Evolutionary conservation across 2,797 vertebrate species (phyloP).

Genomic region (Menidia menidia): DNA sequence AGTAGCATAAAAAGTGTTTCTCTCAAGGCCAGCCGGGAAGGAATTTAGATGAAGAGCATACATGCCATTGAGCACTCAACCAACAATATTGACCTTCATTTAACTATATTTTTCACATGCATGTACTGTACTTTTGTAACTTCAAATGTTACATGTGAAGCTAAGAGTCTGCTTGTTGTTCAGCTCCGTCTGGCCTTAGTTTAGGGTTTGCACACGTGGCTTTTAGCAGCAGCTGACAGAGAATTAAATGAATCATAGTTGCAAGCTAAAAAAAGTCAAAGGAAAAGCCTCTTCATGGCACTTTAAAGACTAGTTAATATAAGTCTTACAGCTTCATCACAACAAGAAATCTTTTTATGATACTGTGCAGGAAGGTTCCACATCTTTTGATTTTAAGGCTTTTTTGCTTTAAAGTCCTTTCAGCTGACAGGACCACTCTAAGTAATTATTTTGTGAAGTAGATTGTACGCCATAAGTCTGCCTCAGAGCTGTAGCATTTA

Average conservation of each 20-base stretch:
- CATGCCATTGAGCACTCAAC: not conserved
- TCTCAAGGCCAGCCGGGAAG: not conserved
- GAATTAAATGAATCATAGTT: conserved; percentile 7
- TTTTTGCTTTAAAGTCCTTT: conserved; percentile 6
- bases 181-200: not conserved
- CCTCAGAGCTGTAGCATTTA: conserved; percentile 41
- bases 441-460: conserved; percentile 27
- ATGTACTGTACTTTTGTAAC: not conserved
- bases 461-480: conserved; percentile 29
- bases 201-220: not conserved
- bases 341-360: conserved; percentile 9
- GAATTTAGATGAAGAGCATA: not conserved
- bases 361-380: not conserved
- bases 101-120: not conserved
- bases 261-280: not conserved
- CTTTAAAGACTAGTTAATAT: conserved; percentile 7
- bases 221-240: not conserved
- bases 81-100: conserved; percentile 2
- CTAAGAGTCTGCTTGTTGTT: not conserved
- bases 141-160: not conserved
- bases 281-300: not conserved
- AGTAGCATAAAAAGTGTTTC: not conserved
- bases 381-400: conserved; percentile 29
- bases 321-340: not conserved
- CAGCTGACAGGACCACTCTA: conserved; percentile 34